Evolutionary conservation across 2,888 invertebrate genomes (phyloP).

Genomic region (Malthinus seriepunctatus): DNA sequence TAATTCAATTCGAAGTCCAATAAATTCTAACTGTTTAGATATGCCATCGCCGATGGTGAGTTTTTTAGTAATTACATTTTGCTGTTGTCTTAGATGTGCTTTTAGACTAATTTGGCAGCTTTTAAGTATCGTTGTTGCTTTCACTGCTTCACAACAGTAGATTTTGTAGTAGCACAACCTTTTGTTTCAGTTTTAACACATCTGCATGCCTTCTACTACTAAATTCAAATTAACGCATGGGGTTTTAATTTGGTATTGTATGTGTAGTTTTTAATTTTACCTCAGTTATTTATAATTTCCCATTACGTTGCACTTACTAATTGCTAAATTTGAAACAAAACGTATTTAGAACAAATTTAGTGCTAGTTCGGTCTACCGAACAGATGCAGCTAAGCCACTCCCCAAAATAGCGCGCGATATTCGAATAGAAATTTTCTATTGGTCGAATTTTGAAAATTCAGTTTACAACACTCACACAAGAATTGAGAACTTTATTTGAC

Average conservation of each 20-base stretch:
- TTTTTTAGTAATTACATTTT: neutral
- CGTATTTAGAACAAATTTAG: no score
- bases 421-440: no score
- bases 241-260: slow-evolving; percentile 26
- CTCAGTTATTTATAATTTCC: no score
- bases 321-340: no score
- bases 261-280: slow-evolving; percentile 1
- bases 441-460: no score
- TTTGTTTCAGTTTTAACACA: slow-evolving; percentile 26
- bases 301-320: no score
- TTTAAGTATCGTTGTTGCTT: neutral
- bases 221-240: slow-evolving; percentile 15
- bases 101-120: neutral
- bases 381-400: no score
- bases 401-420: no score
- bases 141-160: neutral
- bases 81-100: neutral
- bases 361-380: no score
- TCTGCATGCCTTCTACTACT: slow-evolving; percentile 25
- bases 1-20: slow-evolving; percentile 44
- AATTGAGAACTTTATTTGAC: no score
- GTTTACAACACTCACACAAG: no score
- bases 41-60: slow-evolving; percentile 53
- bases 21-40: slow-evolving; percentile 38
- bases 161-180: slow-evolving; percentile 11